These are phyloP conservation scores for Drosophila putrida DNA, from an alignment of 2,888 invertebrate species.

Conservation along the genomic window DNA sequence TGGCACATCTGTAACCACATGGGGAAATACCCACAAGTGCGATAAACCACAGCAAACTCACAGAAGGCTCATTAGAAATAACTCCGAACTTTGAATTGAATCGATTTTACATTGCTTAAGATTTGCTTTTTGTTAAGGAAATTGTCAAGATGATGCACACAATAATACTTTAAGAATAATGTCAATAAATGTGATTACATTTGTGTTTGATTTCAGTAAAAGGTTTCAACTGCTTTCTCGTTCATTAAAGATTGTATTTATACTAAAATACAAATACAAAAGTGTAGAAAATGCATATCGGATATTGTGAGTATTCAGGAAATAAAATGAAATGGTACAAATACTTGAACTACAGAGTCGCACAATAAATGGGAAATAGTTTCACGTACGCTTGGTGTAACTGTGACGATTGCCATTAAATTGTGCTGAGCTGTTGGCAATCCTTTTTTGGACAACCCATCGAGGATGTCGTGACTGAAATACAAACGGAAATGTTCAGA, in stretches of 20 bases:
- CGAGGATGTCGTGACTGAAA: constrained; percentile 49
- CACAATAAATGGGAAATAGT: constrained; percentile 45
- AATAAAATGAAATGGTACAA: constrained; percentile 30
- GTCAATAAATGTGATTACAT: constrained; percentile 5
- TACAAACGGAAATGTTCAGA: constrained; percentile 28
- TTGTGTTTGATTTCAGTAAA: constrained; percentile 14
- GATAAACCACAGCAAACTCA: constrained; percentile 21
- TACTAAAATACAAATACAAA: constrained; percentile 2
- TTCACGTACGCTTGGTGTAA: constrained; percentile 55
- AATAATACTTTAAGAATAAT: background rate
- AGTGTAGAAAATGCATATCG: background rate
- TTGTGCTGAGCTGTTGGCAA: constrained; percentile 30
- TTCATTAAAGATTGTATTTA: constrained; percentile 1
- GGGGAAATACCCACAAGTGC: constrained; percentile 22
- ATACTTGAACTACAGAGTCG: constrained; percentile 12
- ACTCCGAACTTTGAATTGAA: constrained; percentile 1
- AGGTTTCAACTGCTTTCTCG: background rate
- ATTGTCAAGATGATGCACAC: background rate
- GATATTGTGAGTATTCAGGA: background rate
- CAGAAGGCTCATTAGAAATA: constrained; percentile 30
- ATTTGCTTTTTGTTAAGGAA: background rate
- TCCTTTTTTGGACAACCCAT: constrained; percentile 37
- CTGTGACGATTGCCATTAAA: constrained; percentile 59
- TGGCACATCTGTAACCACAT: constrained; percentile 44
- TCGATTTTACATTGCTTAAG: constrained; percentile 1